Percentiles rank a stretch among this genome's conserved stretches.
Conservation (phyloP, 2,888 invertebrate genomes). For the Brachycybe producta region DNA sequence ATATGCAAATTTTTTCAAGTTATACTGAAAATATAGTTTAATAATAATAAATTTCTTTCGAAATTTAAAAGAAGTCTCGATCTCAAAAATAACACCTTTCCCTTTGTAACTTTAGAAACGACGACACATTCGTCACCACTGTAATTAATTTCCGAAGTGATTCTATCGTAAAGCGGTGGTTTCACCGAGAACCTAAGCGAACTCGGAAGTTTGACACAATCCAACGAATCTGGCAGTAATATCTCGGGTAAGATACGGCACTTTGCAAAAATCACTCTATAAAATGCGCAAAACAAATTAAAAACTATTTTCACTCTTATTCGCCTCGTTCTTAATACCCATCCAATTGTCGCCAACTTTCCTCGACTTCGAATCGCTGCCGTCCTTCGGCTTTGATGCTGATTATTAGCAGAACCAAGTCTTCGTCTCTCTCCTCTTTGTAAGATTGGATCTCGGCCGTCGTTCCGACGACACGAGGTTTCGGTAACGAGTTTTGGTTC, state of each 20-base stretch:
- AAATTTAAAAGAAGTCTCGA: neutral
- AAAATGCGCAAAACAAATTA: constrained; percentile 23
- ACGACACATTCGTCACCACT: constrained; percentile 8
- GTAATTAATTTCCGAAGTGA: constrained; percentile 11
- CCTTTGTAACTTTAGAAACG: constrained; percentile 8
- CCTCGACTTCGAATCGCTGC: constrained; percentile 54
- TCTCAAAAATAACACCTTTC: constrained; percentile 14
- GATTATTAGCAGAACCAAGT: constrained; percentile 41
- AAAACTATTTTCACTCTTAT: neutral
- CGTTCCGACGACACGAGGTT: constrained; percentile 42
- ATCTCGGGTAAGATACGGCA: constrained; percentile 57
- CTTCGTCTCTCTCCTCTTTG: constrained; percentile 39
- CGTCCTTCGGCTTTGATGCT: constrained; percentile 56
- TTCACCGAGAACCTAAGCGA: constrained; percentile 17
- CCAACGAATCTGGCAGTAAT: constrained; percentile 43
- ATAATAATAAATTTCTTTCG: neutral
- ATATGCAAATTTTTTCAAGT: constrained; percentile 34
- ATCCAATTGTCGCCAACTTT: constrained; percentile 35
- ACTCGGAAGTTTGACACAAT: constrained; percentile 31
- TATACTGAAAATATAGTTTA: constrained; percentile 24
- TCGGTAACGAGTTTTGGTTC: constrained; percentile 23
- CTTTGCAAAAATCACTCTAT: constrained; percentile 42
- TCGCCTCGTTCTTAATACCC: constrained; percentile 30
- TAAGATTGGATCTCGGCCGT: constrained; percentile 53
- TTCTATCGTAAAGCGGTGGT: constrained; percentile 15